phyloP scores from a whole-genome alignment of 2,888 invertebrate genomes.

The Digitonthophagus gazella region DNA sequence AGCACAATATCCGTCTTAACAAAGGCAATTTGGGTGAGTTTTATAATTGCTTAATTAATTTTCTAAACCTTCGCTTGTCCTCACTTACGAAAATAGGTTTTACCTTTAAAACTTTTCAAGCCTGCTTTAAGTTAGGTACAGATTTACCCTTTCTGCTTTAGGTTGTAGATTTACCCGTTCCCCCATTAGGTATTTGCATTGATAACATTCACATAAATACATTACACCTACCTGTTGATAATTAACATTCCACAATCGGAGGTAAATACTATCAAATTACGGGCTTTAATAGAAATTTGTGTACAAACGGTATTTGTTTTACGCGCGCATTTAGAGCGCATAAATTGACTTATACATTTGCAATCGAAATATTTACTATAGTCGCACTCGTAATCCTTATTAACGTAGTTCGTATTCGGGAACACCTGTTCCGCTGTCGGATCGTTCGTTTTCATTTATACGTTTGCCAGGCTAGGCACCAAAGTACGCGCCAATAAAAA shows the following conservation, averaged over 20 bases:
- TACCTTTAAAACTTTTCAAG: not conserved
- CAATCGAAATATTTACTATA: not conserved
- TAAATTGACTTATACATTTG: not conserved
- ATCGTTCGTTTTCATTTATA: not conserved
- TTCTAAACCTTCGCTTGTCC: conserved; percentile 19
- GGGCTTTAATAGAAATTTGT: not conserved
- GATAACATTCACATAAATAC: no score
- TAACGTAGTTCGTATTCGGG: not conserved
- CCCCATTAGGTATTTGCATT: no score
- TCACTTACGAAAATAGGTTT: not conserved
- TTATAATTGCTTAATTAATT: conserved; percentile 41
- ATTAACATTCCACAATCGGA: not conserved
- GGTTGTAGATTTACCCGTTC: no score
- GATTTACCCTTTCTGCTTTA: no score
- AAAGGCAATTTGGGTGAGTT: conserved; percentile 34
- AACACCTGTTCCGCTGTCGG: not conserved
- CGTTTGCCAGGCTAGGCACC: not conserved
- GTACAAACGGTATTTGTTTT: not conserved
- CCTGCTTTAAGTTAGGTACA: no score
- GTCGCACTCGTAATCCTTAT: not conserved
- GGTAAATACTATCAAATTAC: no score
- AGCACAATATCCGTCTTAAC: conserved; percentile 27
- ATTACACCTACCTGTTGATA: no score
- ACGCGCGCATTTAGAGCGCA: not conserved
- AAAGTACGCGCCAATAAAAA: not conserved